A percentile compares a stretch with the other conserved stretches of the same genome.
Conservation (phyloP, 2,113 vertebrate species). For the Saccopteryx leptura region DNA sequence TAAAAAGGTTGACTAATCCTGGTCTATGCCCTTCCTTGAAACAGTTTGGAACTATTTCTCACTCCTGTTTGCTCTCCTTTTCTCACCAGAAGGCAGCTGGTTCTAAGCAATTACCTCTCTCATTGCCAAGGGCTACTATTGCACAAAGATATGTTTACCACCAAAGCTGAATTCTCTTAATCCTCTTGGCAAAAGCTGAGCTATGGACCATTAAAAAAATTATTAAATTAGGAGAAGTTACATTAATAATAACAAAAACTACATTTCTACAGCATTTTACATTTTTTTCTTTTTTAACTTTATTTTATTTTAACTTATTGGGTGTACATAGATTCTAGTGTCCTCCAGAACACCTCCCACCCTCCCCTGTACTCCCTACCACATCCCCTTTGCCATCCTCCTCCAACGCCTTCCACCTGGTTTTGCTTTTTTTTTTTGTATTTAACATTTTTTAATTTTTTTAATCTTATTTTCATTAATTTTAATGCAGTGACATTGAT, state of each 20-base stretch:
- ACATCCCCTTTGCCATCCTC: too few relatives aligned
- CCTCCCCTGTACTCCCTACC: too few relatives aligned
- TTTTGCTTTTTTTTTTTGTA: too few relatives aligned
- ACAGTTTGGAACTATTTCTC: not conserved
- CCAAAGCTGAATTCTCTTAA: not conserved
- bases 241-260: conserved; percentile 8
- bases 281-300: not conserved
- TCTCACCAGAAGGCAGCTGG: conserved; percentile 32
- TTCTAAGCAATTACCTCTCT: conserved; percentile 33
- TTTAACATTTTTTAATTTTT: too few relatives aligned
- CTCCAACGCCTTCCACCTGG: too few relatives aligned
- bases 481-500: too few relatives aligned
- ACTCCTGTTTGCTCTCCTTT: not conserved
- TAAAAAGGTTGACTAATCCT: too few relatives aligned
- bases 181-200: not conserved
- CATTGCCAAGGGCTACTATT: conserved; percentile 18
- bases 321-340: too few relatives aligned
- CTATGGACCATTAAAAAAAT: not conserved
- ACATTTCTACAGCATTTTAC: not conserved
- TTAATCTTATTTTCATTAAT: too few relatives aligned
- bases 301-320: too few relatives aligned
- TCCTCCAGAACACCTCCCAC: too few relatives aligned
- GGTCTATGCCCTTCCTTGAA: not conserved
- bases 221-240: not conserved
- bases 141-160: not conserved